These are phyloP conservation scores for Agrilus biguttatus DNA, from an alignment of 2,888 invertebrate genomes.

Conservation along the genomic window DNA sequence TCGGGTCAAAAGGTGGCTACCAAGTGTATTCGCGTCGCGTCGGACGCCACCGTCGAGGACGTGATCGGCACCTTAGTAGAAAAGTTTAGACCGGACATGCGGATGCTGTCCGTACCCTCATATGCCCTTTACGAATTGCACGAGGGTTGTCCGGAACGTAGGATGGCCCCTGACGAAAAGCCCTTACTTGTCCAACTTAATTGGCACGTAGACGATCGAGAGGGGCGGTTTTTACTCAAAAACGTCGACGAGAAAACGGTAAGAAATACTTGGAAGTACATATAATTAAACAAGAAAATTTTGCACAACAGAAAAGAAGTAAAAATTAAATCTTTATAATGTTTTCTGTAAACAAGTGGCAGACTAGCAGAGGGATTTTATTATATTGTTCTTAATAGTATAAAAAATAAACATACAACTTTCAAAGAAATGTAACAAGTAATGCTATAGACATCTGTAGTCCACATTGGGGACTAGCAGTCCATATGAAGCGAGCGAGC, in stretches of 20 bases:
- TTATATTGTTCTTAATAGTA: too few species aligned
- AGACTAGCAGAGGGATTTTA: too few species aligned
- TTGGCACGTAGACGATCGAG: conserved; percentile 98
- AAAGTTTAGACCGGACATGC: conserved; percentile 98
- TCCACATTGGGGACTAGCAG: too few species aligned
- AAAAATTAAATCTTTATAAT: too few species aligned
- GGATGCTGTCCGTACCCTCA: conserved; percentile 72
- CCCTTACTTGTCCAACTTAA: conserved; percentile 94
- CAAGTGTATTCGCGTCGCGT: conserved; percentile 95
- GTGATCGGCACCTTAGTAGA: conserved; percentile 95
- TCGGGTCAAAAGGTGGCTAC: conserved; percentile 97
- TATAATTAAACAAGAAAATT: too few species aligned
- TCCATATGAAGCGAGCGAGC: too few species aligned
- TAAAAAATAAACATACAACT: too few species aligned
- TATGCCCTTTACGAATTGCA: conserved; percentile 63
- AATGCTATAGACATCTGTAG: too few species aligned
- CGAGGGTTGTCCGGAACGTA: conserved; percentile 60
- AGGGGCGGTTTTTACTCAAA: conserved; percentile 89
- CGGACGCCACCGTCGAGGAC: conserved; percentile 89
- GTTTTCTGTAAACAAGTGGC: too few species aligned
- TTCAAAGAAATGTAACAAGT: too few species aligned
- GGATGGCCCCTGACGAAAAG: conserved; percentile 80
- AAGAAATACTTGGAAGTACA: conserved; percentile 12
- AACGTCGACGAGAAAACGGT: conserved; percentile 77
- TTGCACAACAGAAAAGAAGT: too few species aligned